These are phyloP conservation scores for Sclerodermus sp. DNA, from an alignment of 2,888 invertebrate genomes.

Conservation along the genomic window DNA sequence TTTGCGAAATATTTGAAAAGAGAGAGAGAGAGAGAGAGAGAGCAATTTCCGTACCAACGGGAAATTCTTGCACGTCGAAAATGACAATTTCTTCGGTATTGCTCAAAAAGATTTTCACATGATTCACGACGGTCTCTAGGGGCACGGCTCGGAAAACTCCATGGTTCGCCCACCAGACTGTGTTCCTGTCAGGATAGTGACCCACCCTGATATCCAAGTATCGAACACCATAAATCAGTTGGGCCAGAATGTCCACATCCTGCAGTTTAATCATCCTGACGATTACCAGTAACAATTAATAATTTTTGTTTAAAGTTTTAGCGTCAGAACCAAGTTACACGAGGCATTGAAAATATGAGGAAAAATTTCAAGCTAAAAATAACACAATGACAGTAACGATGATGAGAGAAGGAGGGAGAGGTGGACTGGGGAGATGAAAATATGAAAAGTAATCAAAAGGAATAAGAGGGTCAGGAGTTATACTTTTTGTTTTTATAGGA, in stretches of 20 bases:
- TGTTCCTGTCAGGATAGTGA: conserved; percentile 53
- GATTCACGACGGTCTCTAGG: conserved; percentile 58
- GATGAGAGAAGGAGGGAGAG: too few species aligned
- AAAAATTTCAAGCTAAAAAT: too few species aligned
- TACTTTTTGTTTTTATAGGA: too few species aligned
- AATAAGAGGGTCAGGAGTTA: too few species aligned
- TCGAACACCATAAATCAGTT: conserved; percentile 65
- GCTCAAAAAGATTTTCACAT: conserved; percentile 61
- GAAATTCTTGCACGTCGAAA: conserved; percentile 65
- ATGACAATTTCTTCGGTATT: conserved; percentile 65
- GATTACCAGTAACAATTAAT: conserved; percentile 21
- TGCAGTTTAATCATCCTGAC: conserved; percentile 34
- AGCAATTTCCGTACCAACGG: too few species aligned
- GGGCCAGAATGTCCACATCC: conserved; percentile 64
- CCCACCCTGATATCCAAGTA: conserved; percentile 66
- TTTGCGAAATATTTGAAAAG: too few species aligned
- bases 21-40: too few species aligned
- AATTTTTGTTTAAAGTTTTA: too few species aligned
- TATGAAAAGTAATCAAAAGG: too few species aligned
- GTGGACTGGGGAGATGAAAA: too few species aligned
- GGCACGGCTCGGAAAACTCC: conserved; percentile 60
- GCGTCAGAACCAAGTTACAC: too few species aligned
- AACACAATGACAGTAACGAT: neutral
- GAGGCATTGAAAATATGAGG: too few species aligned
- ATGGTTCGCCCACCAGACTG: conserved; percentile 63